phyloP scores from a whole-genome alignment of 2,113 vertebrate species.

The rabbit (Oryctolagus cuniculus) region DNA sequence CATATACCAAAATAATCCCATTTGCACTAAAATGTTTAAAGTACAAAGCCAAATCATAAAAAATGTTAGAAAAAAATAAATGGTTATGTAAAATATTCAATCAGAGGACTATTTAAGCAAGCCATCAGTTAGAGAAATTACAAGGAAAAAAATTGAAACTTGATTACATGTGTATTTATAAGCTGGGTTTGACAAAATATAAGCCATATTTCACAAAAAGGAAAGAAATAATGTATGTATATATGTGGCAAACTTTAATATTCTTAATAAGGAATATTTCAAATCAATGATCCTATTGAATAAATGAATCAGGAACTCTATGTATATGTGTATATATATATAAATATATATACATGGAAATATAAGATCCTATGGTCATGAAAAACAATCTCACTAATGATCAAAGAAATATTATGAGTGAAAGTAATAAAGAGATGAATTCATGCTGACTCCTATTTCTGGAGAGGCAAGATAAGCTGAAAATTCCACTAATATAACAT shows the following conservation, averaged over 20 bases:
- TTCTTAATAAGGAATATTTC: constrained; percentile 37
- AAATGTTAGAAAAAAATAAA: constrained; percentile 36
- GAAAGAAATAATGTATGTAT: not conserved
- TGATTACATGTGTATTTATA: constrained; percentile 50
- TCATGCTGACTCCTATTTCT: constrained; percentile 13
- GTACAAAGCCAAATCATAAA: constrained; percentile 46
- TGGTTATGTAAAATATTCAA: constrained; percentile 42
- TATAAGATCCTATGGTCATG: not conserved
- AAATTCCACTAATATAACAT: not conserved
- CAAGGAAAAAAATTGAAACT: not conserved
- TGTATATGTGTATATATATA: too few species aligned
- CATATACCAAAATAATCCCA: constrained; percentile 50
- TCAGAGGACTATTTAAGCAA: not conserved
- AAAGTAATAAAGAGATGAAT: constrained; percentile 45
- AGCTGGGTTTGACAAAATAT: constrained; percentile 36
- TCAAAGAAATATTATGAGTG: constrained; percentile 28
- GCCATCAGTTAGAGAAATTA: constrained; percentile 17
- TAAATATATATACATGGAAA: not conserved
- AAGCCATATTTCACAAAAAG: constrained; percentile 30
- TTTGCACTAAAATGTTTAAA: constrained; percentile 52
- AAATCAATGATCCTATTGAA: not conserved
- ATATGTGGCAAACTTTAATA: not conserved
- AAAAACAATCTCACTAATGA: constrained; percentile 4
- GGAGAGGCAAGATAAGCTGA: constrained; percentile 11
- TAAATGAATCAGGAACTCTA: constrained; percentile 2